phyloP scores from a whole-genome alignment of 2,113 vertebrate genomes.

The Motacilla tschutschensis region DNA sequence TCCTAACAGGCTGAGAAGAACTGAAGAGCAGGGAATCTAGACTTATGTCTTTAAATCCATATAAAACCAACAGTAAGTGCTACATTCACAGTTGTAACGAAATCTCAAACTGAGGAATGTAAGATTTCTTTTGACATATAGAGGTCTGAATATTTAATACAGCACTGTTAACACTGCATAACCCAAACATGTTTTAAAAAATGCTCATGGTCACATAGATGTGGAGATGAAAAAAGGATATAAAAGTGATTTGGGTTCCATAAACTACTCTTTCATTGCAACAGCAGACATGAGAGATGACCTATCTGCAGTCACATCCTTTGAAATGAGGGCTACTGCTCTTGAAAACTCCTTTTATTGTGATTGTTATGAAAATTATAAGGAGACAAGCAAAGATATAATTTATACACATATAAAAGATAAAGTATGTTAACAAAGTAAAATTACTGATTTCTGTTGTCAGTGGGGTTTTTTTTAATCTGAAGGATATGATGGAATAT shows the following conservation, averaged over 20 bases:
- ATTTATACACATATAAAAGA: neutral
- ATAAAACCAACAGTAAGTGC: neutral
- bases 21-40: neutral
- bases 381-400: neutral
- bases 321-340: neutral
- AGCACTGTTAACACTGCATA: neutral
- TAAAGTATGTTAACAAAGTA: neutral
- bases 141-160: conserved; percentile 12
- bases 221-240: neutral
- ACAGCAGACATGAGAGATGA: neutral
- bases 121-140: neutral
- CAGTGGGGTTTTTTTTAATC: neutral
- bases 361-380: neutral
- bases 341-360: neutral
- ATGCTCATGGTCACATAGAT: neutral
- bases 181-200: neutral
- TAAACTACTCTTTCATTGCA: neutral
- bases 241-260: neutral
- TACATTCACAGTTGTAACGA: neutral
- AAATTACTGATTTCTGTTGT: neutral
- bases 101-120: neutral
- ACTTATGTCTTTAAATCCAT: neutral
- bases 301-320: neutral
- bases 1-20: neutral
- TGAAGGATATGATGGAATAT: neutral